phyloP scores from a whole-genome alignment of 2,797 vertebrate genomes.

The Siniperca obscura region DNA sequence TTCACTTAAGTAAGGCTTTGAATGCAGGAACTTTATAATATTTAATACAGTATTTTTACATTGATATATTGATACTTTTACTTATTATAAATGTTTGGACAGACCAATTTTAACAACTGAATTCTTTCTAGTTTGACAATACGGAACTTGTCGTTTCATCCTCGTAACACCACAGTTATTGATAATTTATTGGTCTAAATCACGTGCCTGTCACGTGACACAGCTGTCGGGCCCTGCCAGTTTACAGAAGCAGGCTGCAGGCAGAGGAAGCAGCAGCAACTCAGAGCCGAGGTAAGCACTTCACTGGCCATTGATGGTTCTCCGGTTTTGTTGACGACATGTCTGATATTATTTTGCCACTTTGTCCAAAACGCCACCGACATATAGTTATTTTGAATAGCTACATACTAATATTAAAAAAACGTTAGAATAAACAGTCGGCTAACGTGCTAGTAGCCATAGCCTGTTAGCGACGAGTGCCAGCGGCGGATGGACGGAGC shows the following conservation, averaged over 20 bases:
- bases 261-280: constrained; percentile 51
- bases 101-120: neutral
- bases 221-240: constrained; percentile 77
- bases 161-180: neutral
- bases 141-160: neutral
- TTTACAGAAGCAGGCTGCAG: constrained; percentile 62
- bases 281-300: constrained; percentile 64
- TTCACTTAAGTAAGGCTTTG: neutral
- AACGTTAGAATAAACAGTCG: constrained; percentile 27
- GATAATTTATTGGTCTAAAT: constrained; percentile 54
- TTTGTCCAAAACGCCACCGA: neutral
- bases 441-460: constrained; percentile 74
- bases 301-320: constrained; percentile 9
- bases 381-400: neutral
- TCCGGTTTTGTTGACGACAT: constrained; percentile 43
- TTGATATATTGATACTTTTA: too few relatives aligned
- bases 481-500: constrained; percentile 64
- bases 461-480: constrained; percentile 62
- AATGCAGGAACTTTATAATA: too few relatives aligned
- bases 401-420: neutral
- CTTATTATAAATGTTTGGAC: neutral
- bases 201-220: constrained; percentile 84
- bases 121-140: neutral
- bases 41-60: neutral
- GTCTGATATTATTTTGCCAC: constrained; percentile 11